Evolutionary conservation across 2,113 vertebrate species (phyloP).

Genomic region (Brachypodius melanocephalos): DNA sequence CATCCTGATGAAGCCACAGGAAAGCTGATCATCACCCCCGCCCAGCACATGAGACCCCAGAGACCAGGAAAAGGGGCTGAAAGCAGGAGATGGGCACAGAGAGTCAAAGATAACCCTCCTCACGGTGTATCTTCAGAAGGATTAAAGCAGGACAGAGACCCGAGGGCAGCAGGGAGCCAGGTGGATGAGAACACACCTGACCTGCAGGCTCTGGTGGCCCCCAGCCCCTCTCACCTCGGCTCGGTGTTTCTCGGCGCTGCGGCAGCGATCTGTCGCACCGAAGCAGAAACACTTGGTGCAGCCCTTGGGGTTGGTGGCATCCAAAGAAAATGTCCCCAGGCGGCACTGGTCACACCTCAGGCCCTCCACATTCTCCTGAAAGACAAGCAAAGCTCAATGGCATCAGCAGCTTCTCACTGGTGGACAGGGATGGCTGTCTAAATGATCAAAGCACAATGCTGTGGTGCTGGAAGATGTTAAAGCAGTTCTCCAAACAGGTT

Average conservation of each 20-base stretch:
- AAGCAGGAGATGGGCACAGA: neutral
- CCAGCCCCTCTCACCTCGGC: slow-evolving; percentile 74
- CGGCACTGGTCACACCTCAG: slow-evolving; percentile 87
- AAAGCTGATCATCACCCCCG: neutral
- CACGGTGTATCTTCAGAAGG: neutral
- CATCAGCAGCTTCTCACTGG: neutral
- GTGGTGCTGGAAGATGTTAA: neutral
- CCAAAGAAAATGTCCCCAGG: slow-evolving; percentile 89
- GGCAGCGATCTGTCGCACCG: slow-evolving; percentile 89
- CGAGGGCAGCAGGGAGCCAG: neutral
- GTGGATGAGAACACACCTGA: neutral
- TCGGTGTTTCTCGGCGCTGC: slow-evolving; percentile 79
- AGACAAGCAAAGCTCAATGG: neutral
- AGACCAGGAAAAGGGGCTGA: neutral
- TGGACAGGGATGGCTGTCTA: fast-evolving
- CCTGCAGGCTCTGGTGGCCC: neutral
- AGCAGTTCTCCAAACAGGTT: neutral
- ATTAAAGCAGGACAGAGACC: neutral
- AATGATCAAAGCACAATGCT: neutral
- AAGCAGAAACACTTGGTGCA: slow-evolving; percentile 99
- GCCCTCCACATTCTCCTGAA: slow-evolving; percentile 93
- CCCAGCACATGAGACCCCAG: neutral
- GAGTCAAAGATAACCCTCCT: neutral
- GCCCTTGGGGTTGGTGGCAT: slow-evolving; percentile 89
- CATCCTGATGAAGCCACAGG: neutral